Evolutionary conservation across 2,888 invertebrate genomes (phyloP).

Genomic region (Zaprionus obscuricornis): DNA sequence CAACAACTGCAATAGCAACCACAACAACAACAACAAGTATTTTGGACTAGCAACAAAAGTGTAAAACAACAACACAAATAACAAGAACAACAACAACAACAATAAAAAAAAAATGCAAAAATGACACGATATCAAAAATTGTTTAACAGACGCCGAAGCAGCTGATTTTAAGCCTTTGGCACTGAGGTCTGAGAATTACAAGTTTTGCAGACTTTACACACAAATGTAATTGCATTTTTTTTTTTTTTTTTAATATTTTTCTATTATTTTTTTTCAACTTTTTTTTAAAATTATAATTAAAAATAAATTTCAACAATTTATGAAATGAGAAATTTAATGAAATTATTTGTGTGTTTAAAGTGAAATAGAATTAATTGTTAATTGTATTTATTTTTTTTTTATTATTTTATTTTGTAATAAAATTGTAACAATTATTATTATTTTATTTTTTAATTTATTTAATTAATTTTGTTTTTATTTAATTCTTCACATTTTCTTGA

Average conservation of each 20-base stretch:
- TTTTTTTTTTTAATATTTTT: not conserved
- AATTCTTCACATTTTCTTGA: no score
- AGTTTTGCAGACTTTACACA: no score
- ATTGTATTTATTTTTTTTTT: no score
- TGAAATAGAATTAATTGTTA: no score
- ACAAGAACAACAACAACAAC: constrained; percentile 5
- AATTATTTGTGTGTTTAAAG: no score
- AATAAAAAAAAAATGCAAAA: constrained; percentile 8
- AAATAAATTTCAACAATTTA: not conserved
- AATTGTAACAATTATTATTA: no score
- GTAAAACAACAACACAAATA: constrained; percentile 19
- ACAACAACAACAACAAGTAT: constrained; percentile 27
- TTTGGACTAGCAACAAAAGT: constrained; percentile 40
- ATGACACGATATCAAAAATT: no score
- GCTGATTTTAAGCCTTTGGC: constrained; percentile 17
- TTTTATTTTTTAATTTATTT: no score
- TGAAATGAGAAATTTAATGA: no score
- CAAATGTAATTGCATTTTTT: constrained; percentile 14
- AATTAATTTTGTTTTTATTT: no score
- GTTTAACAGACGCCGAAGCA: constrained; percentile 24
- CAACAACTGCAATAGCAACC: constrained; percentile 12
- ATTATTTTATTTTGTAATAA: no score
- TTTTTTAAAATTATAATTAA: not conserved
- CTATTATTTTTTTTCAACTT: constrained; percentile 1
- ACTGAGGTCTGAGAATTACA: no score